These are phyloP conservation scores for Brachirus orientalis DNA, from an alignment of 2,113 vertebrate genomes.

Conservation along the genomic window DNA sequence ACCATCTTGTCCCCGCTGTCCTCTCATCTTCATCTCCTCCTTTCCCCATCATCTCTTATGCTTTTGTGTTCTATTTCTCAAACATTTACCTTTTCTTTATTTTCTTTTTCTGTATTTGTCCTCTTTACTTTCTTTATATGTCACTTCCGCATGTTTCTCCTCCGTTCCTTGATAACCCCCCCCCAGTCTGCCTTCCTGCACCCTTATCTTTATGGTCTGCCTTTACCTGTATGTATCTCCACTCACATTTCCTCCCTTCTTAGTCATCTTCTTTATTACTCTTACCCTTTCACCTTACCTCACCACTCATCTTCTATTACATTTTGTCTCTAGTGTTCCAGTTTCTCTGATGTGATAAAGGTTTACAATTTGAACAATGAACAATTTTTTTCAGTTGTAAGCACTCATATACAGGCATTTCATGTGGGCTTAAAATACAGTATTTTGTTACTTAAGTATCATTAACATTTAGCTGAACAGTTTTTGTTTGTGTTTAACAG, in stretches of 20 bases:
- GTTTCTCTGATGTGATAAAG: neutral
- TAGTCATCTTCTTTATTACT: constrained; percentile 57
- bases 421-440: too few species aligned
- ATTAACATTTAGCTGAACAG: too few species aligned
- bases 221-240: constrained; percentile 45
- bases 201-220: constrained; percentile 32
- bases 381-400: too few species aligned
- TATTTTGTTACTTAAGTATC: too few species aligned
- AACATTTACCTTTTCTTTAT: neutral
- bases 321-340: constrained; percentile 1
- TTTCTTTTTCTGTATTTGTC: neutral
- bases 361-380: neutral
- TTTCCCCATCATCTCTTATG: constrained; percentile 1
- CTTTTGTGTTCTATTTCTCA: constrained; percentile 4
- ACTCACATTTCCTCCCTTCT: constrained; percentile 19
- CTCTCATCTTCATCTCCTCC: constrained; percentile 10
- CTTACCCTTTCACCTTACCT: constrained; percentile 37
- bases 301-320: constrained; percentile 27
- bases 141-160: constrained; percentile 4
- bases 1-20: constrained; percentile 5
- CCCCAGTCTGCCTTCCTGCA: constrained; percentile 2
- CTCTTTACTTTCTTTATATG: neutral
- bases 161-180: constrained; percentile 20
- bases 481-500: too few species aligned
- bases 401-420: too few species aligned